phyloP scores from a whole-genome alignment of 2,113 vertebrate genomes.

The Pycnonotus jocosus region DNA sequence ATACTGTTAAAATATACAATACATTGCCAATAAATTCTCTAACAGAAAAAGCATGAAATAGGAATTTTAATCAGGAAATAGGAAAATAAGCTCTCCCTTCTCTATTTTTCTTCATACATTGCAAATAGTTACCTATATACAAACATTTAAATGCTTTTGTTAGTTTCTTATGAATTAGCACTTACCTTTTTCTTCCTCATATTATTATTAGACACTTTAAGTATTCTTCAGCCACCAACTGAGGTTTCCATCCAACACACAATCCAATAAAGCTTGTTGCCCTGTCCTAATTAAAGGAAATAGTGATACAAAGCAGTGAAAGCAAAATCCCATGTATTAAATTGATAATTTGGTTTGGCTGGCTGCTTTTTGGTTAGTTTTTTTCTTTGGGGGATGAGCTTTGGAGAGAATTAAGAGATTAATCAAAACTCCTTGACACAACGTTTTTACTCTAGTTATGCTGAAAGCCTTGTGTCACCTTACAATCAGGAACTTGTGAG shows the following conservation, averaged over 20 bases:
- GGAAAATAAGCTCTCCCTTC: not conserved
- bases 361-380: not conserved
- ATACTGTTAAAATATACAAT: not conserved
- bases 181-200: constrained; percentile 65
- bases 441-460: not conserved
- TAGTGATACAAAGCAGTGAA: not conserved
- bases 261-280: constrained; percentile 19
- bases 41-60: not conserved
- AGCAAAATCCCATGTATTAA: constrained; percentile 42
- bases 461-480: constrained; percentile 32
- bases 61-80: not conserved
- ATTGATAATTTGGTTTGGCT: not conserved
- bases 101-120: not conserved
- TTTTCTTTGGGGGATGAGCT: not conserved
- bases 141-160: not conserved
- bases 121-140: not conserved
- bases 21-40: not conserved
- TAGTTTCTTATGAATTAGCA: not conserved
- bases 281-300: constrained; percentile 12
- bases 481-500: constrained; percentile 54
- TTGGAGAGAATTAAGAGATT: not conserved
- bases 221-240: constrained; percentile 18
- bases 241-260: constrained; percentile 46
- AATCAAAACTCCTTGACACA: not conserved
- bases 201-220: not conserved